Percentiles rank a stretch among this genome's conserved stretches.
Conservation (phyloP, 2,797 vertebrate genomes). For the Spheniscus humboldti region DNA sequence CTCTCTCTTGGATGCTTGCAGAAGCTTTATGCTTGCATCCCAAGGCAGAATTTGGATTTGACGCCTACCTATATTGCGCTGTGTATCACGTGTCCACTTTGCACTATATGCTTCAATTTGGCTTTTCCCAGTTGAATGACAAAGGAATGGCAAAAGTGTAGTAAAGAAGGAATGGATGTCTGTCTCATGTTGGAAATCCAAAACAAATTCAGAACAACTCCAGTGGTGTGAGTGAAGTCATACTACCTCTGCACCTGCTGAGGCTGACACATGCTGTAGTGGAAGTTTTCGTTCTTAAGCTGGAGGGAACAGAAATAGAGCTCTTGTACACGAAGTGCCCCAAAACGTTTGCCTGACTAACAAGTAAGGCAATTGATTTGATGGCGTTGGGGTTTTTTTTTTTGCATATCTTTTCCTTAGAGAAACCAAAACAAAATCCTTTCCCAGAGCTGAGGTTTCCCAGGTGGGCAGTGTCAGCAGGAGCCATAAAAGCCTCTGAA, state of each 20-base stretch:
- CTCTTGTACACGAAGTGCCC: neutral
- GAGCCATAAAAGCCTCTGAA: neutral
- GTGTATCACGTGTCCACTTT: neutral
- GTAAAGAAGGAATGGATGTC: neutral
- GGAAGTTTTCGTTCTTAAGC: neutral
- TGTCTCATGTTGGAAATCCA: neutral
- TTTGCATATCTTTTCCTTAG: neutral
- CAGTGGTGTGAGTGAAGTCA: neutral
- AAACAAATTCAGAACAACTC: neutral
- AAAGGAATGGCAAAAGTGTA: neutral
- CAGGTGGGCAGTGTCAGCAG: neutral
- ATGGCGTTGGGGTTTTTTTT: rapidly evolving
- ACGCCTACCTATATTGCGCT: neutral
- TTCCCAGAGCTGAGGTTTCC: neutral
- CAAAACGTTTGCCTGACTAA: neutral
- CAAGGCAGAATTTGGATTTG: neutral
- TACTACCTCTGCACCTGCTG: neutral
- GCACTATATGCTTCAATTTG: neutral
- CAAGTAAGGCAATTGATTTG: neutral
- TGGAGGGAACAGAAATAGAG: neutral
- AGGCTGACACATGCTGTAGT: neutral
- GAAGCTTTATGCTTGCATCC: neutral
- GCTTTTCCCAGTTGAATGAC: neutral
- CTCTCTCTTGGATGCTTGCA: neutral
- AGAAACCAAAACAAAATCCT: neutral